phyloP scores from a whole-genome alignment of 2,888 invertebrate genomes.

The Achlya flavicornis region DNA sequence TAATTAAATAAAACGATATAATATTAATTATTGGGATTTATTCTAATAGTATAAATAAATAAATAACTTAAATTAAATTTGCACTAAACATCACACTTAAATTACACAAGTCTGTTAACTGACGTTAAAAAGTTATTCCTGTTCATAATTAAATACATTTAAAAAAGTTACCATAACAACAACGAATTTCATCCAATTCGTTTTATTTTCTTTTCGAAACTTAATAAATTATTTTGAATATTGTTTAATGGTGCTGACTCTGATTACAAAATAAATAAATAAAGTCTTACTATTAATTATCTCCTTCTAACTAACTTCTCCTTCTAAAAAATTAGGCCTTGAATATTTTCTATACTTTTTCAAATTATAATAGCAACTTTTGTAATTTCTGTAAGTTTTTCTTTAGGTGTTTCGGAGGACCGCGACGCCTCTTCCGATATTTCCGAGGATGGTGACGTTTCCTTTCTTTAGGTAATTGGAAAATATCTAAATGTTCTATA shows the following conservation, averaged over 20 bases:
- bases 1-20: conserved; percentile 4
- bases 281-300: too few species aligned
- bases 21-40: conserved; percentile 12
- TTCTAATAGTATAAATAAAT: conserved; percentile 8
- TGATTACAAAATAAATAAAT: too few species aligned
- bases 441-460: conserved; percentile 49
- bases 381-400: conserved; percentile 61
- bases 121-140: too few species aligned
- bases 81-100: background rate
- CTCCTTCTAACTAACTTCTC: too few species aligned
- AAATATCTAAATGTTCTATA: conserved; percentile 69
- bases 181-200: too few species aligned
- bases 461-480: conserved; percentile 51
- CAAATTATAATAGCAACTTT: conserved; percentile 31
- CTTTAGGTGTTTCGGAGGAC: conserved; percentile 45
- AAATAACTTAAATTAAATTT: background rate
- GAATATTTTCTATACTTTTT: too few species aligned
- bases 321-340: too few species aligned
- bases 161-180: background rate
- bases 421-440: conserved; percentile 48
- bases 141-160: background rate
- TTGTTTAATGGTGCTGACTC: too few species aligned
- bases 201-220: too few species aligned
- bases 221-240: too few species aligned
- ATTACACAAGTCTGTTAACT: background rate